Conservation (phyloP, 2,888 invertebrate species). For the Netelia melanura region DNA sequence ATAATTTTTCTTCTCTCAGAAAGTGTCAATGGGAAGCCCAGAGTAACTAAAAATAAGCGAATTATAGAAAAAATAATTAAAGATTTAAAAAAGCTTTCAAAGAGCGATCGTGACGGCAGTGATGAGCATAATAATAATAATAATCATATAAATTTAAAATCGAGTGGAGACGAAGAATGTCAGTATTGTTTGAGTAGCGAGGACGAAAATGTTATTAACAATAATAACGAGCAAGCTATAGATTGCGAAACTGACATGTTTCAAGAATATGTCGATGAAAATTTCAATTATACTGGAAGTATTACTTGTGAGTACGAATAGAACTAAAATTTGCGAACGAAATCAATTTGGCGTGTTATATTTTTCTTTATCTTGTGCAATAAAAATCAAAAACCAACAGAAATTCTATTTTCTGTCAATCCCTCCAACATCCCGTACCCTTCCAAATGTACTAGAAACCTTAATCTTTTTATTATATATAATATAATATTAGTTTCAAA, state of each 20-base stretch:
- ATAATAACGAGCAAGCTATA: slow-evolving; percentile 9
- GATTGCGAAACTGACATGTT: slow-evolving; percentile 16
- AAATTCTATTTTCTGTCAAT: neutral
- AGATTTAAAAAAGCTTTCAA: slow-evolving; percentile 4
- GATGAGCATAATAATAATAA: slow-evolving; percentile 16
- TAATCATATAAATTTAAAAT: slow-evolving; percentile 8
- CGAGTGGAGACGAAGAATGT: slow-evolving; percentile 22
- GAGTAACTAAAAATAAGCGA: slow-evolving; percentile 6
- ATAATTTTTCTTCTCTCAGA: neutral
- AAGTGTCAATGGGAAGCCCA: neutral
- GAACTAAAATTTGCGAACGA: neutral
- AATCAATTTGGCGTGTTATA: neutral
- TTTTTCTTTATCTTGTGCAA: slow-evolving; percentile 14
- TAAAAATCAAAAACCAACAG: slow-evolving; percentile 9
- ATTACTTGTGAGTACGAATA: slow-evolving; percentile 11
- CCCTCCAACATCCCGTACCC: slow-evolving; percentile 1
- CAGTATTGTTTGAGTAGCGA: slow-evolving; percentile 18
- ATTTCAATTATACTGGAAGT: slow-evolving; percentile 7
- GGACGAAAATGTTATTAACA: slow-evolving; percentile 8
- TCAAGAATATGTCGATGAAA: slow-evolving; percentile 18
- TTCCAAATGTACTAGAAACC: slow-evolving; percentile 18
- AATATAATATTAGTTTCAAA: too few species aligned
- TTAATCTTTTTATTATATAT: neutral
- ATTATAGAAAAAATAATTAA: slow-evolving; percentile 14
- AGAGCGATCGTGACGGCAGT: slow-evolving; percentile 15